phyloP scores from a whole-genome alignment of 2,113 vertebrate species.

The Promerops cafer region DNA sequence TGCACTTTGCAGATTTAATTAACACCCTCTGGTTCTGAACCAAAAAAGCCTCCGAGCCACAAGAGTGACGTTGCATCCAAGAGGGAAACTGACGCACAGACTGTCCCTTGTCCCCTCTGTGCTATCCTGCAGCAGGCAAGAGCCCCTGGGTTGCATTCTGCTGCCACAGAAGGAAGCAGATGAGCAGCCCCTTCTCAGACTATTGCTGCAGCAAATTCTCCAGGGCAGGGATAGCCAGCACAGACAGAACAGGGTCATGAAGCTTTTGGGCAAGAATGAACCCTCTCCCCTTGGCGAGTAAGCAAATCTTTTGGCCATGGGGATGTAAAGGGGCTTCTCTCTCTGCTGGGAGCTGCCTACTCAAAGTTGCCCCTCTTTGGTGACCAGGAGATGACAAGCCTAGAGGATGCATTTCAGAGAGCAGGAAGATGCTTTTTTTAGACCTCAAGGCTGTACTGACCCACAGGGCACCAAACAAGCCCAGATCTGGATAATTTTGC shows the following conservation, averaged over 20 bases:
- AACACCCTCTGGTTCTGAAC: background rate
- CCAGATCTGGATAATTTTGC: background rate
- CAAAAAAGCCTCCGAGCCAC: background rate
- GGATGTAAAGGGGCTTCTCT: background rate
- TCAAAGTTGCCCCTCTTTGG: background rate
- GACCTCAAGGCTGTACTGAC: background rate
- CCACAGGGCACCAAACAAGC: background rate
- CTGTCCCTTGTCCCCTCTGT: accelerated
- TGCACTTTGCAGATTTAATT: background rate
- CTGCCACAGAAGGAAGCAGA: background rate
- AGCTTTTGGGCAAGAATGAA: background rate
- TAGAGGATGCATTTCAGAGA: background rate
- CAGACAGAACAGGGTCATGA: background rate
- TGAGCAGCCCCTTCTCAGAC: background rate
- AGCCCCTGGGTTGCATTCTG: background rate
- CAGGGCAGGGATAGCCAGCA: background rate
- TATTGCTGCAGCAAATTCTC: background rate
- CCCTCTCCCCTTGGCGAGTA: background rate
- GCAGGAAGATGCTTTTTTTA: background rate
- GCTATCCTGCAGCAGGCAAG: background rate
- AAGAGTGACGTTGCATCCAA: background rate
- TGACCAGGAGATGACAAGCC: background rate
- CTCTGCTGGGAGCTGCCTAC: background rate
- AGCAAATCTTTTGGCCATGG: background rate
- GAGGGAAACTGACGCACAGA: background rate